phyloP scores from a whole-genome alignment of 1,140 invertebrate genomes.

The Trichoplusia ni region DNA sequence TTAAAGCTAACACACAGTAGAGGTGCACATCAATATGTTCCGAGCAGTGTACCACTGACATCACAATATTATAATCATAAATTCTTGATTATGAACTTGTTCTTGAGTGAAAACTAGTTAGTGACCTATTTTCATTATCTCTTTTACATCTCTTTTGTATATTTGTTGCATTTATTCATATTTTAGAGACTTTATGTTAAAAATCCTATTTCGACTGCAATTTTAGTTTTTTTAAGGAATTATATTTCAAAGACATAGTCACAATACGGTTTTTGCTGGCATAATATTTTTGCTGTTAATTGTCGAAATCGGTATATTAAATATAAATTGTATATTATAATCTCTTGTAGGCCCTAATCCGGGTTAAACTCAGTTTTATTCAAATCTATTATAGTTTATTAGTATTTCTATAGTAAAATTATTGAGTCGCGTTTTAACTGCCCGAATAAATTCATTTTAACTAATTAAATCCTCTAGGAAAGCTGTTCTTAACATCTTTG shows the following conservation, averaged over 20 bases:
- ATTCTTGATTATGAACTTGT: constrained; percentile 14
- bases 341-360: too few relatives aligned
- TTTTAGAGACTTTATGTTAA: constrained; percentile 19
- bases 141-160: constrained; percentile 24
- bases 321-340: too few relatives aligned
- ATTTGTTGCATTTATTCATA: constrained; percentile 32
- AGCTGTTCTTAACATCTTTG: not conserved
- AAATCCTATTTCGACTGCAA: constrained; percentile 25
- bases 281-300: constrained; percentile 1
- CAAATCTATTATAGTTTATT: not conserved
- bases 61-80: constrained; percentile 1
- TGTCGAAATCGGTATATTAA: constrained; percentile 33
- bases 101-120: constrained; percentile 20
- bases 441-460: constrained; percentile 6
- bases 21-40: not conserved
- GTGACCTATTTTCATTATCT: constrained; percentile 13
- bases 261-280: constrained; percentile 16
- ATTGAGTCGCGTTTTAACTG: constrained; percentile 22
- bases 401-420: constrained; percentile 3
- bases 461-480: not conserved
- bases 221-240: constrained; percentile 30
- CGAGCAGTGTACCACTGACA: not conserved
- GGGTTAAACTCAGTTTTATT: too few relatives aligned
- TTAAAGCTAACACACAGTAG: not conserved
- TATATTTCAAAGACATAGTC: constrained; percentile 27